Base-by-base conservation (phyloP, 1,140 invertebrate species). In the Drosophila sechellia region DNA sequence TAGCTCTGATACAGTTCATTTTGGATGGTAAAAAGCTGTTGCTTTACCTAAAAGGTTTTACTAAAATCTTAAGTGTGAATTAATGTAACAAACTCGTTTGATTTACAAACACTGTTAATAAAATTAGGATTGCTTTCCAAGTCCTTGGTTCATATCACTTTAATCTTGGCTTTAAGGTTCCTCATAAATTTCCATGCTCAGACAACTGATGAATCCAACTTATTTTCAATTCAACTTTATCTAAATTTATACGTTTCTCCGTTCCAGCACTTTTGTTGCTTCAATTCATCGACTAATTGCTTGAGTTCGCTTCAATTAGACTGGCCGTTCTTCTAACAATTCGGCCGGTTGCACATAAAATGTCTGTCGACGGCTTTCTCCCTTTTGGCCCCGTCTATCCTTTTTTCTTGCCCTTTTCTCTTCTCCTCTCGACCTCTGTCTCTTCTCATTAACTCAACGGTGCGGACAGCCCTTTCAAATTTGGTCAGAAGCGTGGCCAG, bases 371-470 rank as follows among this genome's bases (percentile, higher is more conserved):
- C 56, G 61, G 35, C 13, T 20, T 35, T 54, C 35, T n/a, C 8
- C 25, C 34, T 37, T 4, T 46, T n/a, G 22, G 11, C n/a, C 22
- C 43, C 34, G 37, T 59, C 22, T 34, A 37, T 54, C 53, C 61
- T 46, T 46, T 58, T 25, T 31, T 15, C 46, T 34, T n/a, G 6
- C 17, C 35, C 22, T n/a, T 12, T 27, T 31, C 6, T 31, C 31
- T 13, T 48, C 49, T 15, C 31, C 39, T 40, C 45, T 17, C 46
- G 64, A 49, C 64, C 68, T 69, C 49, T 72, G 70, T 74, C 58
- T 80, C 70, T 74, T 73, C 81, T 85, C 83, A 85, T 85, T 85
- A 85, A 85, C 81, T 78, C 78, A 81, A 81, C 81, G 74, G 83
- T 78, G 79, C 78, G 81, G 54, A 81, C 68, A 65, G 63, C 61